phyloP scores from a whole-genome alignment of 1,140 invertebrate genomes.

The Mesaphorura yosii region DNA sequence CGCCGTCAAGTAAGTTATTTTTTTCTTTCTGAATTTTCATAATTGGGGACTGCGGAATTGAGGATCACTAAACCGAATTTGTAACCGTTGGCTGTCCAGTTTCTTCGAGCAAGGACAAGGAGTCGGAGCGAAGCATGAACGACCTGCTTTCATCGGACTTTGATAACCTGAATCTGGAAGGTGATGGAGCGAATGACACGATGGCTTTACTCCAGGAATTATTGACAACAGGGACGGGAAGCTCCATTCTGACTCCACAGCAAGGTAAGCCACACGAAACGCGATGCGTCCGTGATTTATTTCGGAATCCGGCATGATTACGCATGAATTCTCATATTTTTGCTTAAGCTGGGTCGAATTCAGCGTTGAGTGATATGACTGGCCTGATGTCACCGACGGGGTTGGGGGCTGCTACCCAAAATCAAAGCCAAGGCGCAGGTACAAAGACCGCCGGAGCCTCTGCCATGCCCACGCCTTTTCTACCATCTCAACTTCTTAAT shows the following conservation, averaged over 20 bases:
- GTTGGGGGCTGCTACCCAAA: too few relatives aligned
- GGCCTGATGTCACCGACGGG: neutral
- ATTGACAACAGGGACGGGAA: constrained; percentile 33
- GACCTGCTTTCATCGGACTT: constrained; percentile 22
- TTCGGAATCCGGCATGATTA: neutral
- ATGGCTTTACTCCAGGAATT: constrained; percentile 38
- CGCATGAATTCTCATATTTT: neutral
- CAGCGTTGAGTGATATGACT: neutral
- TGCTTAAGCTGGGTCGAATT: neutral
- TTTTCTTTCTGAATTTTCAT: neutral
- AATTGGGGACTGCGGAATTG: neutral
- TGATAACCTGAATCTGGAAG: constrained; percentile 21
- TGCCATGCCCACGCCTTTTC: constrained; percentile 33
- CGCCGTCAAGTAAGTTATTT: constrained; percentile 6
- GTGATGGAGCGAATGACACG: constrained; percentile 19
- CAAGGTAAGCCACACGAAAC: constrained; percentile 1
- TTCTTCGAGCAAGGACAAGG: constrained; percentile 12
- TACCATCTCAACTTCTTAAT: constrained; percentile 43
- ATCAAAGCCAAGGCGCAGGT: too few relatives aligned
- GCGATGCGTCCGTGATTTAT: neutral
- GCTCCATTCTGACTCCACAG: neutral
- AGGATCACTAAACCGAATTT: neutral
- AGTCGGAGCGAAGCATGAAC: constrained; percentile 30
- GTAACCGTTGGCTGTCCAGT: neutral
- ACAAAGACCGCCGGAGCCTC: neutral